Evolutionary conservation across 2,797 vertebrate species (phyloP).

Genomic region (Danio jaintianensis): DNA sequence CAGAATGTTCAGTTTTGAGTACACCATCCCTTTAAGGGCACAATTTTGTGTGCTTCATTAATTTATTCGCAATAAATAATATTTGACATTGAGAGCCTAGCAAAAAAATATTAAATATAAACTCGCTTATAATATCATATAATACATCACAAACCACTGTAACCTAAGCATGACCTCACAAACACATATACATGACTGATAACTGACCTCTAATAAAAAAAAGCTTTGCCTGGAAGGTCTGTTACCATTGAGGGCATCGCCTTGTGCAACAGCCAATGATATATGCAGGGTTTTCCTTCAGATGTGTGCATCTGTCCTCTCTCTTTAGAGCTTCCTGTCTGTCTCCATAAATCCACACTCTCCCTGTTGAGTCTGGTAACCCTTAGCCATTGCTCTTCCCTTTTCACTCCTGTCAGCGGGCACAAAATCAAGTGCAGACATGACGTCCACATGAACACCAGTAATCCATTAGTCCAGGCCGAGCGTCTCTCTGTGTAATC

Average conservation of each 20-base stretch:
- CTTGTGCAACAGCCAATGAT: neutral
- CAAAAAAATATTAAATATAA: too few relatives aligned
- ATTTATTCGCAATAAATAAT: too few relatives aligned
- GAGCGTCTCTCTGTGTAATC: constrained; percentile 3
- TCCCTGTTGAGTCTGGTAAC: constrained; percentile 18
- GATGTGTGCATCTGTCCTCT: constrained; percentile 25
- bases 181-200: neutral
- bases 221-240: neutral
- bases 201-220: constrained; percentile 2
- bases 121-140: neutral
- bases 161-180: neutral
- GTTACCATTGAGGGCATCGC: constrained; percentile 11
- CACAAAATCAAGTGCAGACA: constrained; percentile 41
- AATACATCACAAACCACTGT: neutral
- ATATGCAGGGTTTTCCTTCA: constrained; percentile 6
- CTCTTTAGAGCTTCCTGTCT: constrained; percentile 5
- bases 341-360: constrained; percentile 19
- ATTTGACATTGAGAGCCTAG: too few relatives aligned
- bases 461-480: constrained; percentile 35
- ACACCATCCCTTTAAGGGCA: too few relatives aligned
- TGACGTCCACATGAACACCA: constrained; percentile 39
- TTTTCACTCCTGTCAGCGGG: constrained; percentile 47
- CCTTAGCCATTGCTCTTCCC: constrained; percentile 24
- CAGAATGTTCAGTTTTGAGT: too few relatives aligned
- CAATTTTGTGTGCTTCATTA: too few relatives aligned